Evolutionary conservation across 2,113 vertebrate genomes (phyloP).

Genomic region (Rhipidura dahli): DNA sequence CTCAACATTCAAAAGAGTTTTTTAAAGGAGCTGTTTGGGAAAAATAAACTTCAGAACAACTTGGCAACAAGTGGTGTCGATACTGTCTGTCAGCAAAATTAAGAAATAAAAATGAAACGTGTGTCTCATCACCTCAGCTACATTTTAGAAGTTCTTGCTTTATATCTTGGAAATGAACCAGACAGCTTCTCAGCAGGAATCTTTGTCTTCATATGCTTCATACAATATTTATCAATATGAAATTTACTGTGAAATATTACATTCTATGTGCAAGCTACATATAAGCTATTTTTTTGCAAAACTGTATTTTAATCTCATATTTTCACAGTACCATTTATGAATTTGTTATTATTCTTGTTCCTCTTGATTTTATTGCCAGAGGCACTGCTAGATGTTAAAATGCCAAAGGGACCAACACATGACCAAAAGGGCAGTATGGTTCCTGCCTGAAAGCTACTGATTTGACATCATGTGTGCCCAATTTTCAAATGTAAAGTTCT

Average conservation of each 20-base stretch:
- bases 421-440: not conserved
- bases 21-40: not conserved
- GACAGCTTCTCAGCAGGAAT: not conserved
- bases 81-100: constrained; percentile 7
- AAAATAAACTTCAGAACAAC: not conserved
- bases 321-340: not conserved
- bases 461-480: not conserved
- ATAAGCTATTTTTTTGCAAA: not conserved
- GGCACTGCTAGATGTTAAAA: not conserved
- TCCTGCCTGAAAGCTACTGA: not conserved
- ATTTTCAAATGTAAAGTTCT: not conserved
- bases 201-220: not conserved
- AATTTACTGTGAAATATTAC: not conserved
- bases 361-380: not conserved
- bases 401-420: not conserved
- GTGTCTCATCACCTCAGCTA: not conserved
- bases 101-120: not conserved
- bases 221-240: not conserved
- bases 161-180: not conserved
- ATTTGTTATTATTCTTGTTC: not conserved
- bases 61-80: not conserved
- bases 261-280: not conserved
- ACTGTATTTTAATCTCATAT: not conserved
- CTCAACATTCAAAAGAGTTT: not conserved
- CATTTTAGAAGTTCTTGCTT: not conserved